These are phyloP conservation scores for Cataglyphis cursor DNA, from an alignment of 2,888 invertebrate species.

Conservation along the genomic window DNA sequence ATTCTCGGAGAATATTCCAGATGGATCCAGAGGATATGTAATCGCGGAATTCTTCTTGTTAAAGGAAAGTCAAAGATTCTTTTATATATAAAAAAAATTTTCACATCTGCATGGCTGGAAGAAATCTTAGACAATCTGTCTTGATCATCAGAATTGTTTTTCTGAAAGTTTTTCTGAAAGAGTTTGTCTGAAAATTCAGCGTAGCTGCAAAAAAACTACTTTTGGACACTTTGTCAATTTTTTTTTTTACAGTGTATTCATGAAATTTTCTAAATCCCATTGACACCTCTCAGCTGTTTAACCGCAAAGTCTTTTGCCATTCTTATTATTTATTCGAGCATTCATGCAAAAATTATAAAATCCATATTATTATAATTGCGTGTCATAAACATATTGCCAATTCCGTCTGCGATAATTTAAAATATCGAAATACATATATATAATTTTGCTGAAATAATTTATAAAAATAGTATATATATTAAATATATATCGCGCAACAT, in stretches of 20 bases:
- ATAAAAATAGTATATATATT: background rate
- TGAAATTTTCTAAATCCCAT: background rate
- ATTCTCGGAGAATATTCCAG: constrained; percentile 17
- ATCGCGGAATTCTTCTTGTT: background rate
- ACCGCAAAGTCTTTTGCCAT: background rate
- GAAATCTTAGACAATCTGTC: no score
- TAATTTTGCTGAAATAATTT: background rate
- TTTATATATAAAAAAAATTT: background rate
- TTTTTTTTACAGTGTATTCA: background rate
- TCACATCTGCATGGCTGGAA: no score
- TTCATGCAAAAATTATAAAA: background rate
- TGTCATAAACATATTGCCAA: background rate
- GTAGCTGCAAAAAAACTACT: no score
- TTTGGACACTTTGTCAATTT: no score
- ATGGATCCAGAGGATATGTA: no score
- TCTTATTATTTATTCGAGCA: background rate
- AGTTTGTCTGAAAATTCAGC: no score
- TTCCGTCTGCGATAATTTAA: background rate
- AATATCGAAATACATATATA: background rate
- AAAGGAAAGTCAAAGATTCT: background rate
- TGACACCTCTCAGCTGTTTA: constrained; percentile 1
- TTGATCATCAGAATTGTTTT: no score
- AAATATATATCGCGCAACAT: background rate
- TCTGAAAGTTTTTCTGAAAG: no score
- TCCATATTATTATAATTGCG: background rate